Evolutionary conservation across 2,888 invertebrate genomes (phyloP).

Genomic region (Eudasyphora cyanicolor): DNA sequence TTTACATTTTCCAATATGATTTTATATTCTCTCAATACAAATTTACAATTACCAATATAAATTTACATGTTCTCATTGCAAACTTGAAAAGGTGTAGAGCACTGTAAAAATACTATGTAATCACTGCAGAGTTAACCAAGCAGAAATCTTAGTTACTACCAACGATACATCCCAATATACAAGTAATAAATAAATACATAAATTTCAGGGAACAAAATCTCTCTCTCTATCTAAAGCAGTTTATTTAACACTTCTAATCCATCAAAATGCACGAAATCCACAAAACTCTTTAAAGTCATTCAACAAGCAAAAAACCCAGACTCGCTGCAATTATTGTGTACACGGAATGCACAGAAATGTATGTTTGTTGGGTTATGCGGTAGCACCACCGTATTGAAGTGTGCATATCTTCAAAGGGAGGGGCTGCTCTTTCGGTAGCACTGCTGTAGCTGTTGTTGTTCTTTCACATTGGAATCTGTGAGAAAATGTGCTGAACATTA

Average conservation of each 20-base stretch:
- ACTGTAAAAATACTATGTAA: no score
- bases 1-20: no score
- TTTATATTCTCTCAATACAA: no score
- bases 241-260: conserved; percentile 14
- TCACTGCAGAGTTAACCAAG: no score
- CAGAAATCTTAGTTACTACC: no score
- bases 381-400: neutral
- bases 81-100: no score
- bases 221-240: neutral
- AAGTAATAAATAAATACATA: no score
- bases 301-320: neutral
- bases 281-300: neutral
- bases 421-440: neutral
- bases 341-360: neutral
- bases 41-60: no score
- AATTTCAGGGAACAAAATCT: no score
- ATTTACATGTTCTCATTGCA: no score
- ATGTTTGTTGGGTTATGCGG: neutral
- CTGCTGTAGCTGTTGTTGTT: neutral
- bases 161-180: no score
- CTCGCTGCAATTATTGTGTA: neutral
- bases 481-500: neutral
- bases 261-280: conserved; percentile 4
- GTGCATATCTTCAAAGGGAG: neutral
- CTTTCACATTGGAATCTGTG: neutral